Evolutionary conservation across 2,888 invertebrate genomes (phyloP), one percentile per base, ranked within the genome.

Genomic region (Nycteola revayana): DNA sequence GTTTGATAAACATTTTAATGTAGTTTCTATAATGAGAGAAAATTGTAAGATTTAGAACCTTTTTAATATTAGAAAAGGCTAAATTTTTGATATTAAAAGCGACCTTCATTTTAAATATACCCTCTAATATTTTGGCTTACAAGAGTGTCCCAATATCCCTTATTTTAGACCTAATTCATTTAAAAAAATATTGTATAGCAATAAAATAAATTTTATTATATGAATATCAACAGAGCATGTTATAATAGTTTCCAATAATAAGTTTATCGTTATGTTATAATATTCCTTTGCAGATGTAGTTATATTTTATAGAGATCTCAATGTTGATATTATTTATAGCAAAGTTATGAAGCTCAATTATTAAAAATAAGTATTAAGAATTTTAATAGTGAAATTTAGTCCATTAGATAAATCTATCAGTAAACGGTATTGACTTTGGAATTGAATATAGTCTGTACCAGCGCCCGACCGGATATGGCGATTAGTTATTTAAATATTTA

Each of bases 341-440:
- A 65, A 56, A 44, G 68, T 73, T 75, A 64, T 75, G 64, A 71
- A 62, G 83, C 84, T 83, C 84, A 83, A 83, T 82, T 83, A 82
- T 67, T 82, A 79, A 66, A 35, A 25, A 28, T 50, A 60, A 64
- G 70, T 67, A 64, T 43, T 60, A 54, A 65, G 48, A n/a, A 55
- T 59, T 60, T 53, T 61, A 65, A 48, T 60, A 62, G 62, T 56
- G 51, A 55, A 58, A 58, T 57, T 51, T 78, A 78, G 81, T 80
- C 74, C 71, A 77, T 72, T 79, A 72, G 67, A 54, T 68, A 62
- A 61, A 58, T 58, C 42, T 65, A 61, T 42, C 54, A 49, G 45
- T 59, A 52, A 57, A 59, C 49, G 45, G 36, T 34, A 37, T 32
- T 35, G 37, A 53, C 50, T 45, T 58, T 47, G 67, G 66, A 66